phyloP scores from a whole-genome alignment of 2,113 vertebrate species.

The Rhynchomys soricoides region DNA sequence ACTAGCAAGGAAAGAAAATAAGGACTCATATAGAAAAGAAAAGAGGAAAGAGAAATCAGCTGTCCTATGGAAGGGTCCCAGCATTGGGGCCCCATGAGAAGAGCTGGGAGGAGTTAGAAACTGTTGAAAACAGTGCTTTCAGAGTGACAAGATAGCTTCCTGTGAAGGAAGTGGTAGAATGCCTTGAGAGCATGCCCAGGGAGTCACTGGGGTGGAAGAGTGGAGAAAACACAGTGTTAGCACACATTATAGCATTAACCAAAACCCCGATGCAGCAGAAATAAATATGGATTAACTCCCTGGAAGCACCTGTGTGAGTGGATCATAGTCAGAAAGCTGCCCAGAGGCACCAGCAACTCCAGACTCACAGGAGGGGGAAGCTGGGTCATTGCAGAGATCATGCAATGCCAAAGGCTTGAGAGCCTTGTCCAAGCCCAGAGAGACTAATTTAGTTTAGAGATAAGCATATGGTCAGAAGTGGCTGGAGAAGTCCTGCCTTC shows the following conservation, averaged over 20 bases:
- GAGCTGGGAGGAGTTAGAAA: neutral
- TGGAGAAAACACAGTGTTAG: neutral
- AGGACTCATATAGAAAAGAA: neutral
- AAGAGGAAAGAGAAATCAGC: neutral
- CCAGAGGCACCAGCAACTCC: neutral
- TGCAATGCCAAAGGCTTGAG: neutral
- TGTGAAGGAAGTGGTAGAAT: accelerated
- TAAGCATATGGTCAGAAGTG: neutral
- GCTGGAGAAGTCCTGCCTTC: neutral
- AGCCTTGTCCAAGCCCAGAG: neutral
- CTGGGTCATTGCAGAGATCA: neutral
- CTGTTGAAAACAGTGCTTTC: neutral
- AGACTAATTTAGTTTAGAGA: neutral
- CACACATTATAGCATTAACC: neutral
- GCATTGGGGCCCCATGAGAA: neutral
- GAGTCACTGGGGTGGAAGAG: neutral
- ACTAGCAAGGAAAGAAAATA: neutral
- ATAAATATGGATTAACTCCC: neutral
- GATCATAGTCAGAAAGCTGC: neutral
- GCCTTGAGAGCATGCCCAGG: neutral
- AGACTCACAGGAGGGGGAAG: neutral
- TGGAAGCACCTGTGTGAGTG: neutral
- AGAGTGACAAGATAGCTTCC: accelerated
- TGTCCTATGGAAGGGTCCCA: neutral
- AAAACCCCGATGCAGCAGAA: neutral